Percentiles rank a stretch among this genome's conserved stretches.
phyloP scores from a whole-genome alignment of 2,797 vertebrate genomes.

The Pipistrellus nathusii region DNA sequence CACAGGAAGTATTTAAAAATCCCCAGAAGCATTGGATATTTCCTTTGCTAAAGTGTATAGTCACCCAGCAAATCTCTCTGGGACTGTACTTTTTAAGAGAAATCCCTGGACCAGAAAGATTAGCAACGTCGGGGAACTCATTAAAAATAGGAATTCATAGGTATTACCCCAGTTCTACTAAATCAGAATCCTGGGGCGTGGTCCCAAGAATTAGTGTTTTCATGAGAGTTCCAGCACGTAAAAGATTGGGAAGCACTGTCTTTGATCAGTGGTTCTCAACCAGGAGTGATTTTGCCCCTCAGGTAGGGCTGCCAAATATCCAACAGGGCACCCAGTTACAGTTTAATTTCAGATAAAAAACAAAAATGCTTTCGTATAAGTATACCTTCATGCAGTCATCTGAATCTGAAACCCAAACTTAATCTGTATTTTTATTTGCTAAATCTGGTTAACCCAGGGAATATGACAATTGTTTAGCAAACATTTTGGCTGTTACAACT shows the following conservation, averaged over 20 bases:
- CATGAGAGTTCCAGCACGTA: background rate
- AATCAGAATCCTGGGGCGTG: background rate
- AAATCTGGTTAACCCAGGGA: background rate
- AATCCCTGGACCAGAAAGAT: background rate
- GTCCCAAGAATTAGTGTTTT: background rate
- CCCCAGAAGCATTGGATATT: background rate
- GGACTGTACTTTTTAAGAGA: background rate
- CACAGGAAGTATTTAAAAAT: background rate
- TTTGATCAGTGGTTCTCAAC: background rate
- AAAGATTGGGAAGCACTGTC: background rate
- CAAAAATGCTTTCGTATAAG: background rate
- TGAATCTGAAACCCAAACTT: constrained; percentile 21
- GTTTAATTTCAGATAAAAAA: background rate
- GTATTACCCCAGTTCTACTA: background rate
- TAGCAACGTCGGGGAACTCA: background rate
- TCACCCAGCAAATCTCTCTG: background rate
- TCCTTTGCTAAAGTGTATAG: background rate
- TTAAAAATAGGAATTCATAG: background rate
- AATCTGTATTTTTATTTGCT: background rate
- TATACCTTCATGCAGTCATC: background rate
- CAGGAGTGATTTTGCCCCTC: background rate
- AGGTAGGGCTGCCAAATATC: background rate
- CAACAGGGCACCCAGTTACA: background rate
- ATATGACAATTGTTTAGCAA: background rate
- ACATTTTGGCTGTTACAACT: background rate